A percentile compares a stretch with the other conserved stretches of the same genome.
Conservation (phyloP, 1,140 invertebrate species). For the Drosophila prosaltans region DNA sequence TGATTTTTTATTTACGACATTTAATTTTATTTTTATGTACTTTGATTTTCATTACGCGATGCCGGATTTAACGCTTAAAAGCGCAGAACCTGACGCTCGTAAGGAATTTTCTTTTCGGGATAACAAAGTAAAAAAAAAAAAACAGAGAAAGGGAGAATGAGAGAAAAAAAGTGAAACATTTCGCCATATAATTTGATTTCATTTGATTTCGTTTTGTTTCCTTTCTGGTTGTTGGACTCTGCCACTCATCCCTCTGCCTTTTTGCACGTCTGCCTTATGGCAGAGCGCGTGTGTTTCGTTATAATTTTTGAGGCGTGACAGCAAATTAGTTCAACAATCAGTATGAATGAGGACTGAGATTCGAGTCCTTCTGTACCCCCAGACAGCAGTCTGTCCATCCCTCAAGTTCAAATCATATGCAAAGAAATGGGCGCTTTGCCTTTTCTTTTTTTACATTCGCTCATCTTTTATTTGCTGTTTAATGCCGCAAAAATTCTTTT, state of each 20-base stretch:
- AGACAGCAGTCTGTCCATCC: background rate
- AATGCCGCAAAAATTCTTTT: conserved; percentile 44
- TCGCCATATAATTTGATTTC: conserved; percentile 60
- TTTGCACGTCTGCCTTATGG: conserved; percentile 38
- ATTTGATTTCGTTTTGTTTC: conserved; percentile 70
- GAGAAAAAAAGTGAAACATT: conserved; percentile 31
- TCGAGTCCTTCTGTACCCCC: background rate
- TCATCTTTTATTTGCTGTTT: conserved; percentile 42
- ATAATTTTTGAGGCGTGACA: conserved; percentile 51
- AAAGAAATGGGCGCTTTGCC: conserved; percentile 30
- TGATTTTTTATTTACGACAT: conserved; percentile 71
- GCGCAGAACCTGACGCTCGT: conserved; percentile 41
- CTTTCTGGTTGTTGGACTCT: conserved; percentile 16
- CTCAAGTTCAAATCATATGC: conserved; percentile 24
- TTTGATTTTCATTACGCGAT: conserved; percentile 71
- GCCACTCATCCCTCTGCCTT: conserved; percentile 8
- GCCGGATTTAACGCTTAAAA: conserved; percentile 41
- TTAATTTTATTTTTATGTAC: conserved; percentile 77
- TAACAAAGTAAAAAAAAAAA: conserved; percentile 13
- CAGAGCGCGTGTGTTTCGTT: conserved; percentile 39
- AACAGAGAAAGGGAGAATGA: background rate
- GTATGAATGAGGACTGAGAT: conserved; percentile 45
- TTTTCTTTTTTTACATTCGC: conserved; percentile 12
- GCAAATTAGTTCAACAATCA: conserved; percentile 43
- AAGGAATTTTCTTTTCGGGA: conserved; percentile 1